These are phyloP conservation scores for Thera britannica DNA, from an alignment of 2,888 invertebrate species.

Conservation along the genomic window DNA sequence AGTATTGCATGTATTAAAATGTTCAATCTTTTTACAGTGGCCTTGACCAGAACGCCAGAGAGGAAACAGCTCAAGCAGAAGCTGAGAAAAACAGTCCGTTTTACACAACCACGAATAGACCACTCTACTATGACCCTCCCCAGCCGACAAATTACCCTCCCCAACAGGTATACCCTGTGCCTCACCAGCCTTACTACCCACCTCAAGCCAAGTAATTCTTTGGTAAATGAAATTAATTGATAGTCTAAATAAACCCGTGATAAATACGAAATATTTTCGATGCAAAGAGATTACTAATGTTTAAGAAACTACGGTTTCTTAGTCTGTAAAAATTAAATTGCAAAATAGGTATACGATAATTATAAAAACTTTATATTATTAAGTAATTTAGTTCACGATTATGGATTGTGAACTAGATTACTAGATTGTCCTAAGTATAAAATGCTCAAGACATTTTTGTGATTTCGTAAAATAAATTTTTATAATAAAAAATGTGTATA, in stretches of 20 bases:
- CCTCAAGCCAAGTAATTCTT: conserved; percentile 38
- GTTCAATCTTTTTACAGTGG: conserved; percentile 50
- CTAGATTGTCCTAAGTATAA: conserved; percentile 51
- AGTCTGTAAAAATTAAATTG: conserved; percentile 35
- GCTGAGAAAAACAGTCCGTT: too few species aligned
- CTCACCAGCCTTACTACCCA: conserved; percentile 43
- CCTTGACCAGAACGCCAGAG: background rate
- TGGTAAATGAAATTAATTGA: conserved; percentile 27
- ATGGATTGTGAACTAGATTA: conserved; percentile 73
- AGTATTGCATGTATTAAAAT: background rate
- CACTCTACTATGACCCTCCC: conserved; percentile 34
- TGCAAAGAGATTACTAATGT: conserved; percentile 33
- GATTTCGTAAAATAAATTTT: conserved; percentile 56
- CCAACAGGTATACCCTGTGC: conserved; percentile 39
- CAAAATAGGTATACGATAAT: conserved; percentile 50
- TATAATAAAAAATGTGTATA: conserved; percentile 40
- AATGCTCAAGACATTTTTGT: conserved; percentile 56
- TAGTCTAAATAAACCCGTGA: conserved; percentile 27
- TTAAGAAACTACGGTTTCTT: conserved; percentile 35
- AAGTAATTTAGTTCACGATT: conserved; percentile 75
- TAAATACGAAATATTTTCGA: conserved; percentile 44
- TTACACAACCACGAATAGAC: conserved; percentile 19
- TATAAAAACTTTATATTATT: conserved; percentile 51
- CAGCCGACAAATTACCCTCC: conserved; percentile 40
- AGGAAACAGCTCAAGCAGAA: too few species aligned